phyloP scores from a whole-genome alignment of 2,797 vertebrate species.

The Sebastes steindachneri region DNA sequence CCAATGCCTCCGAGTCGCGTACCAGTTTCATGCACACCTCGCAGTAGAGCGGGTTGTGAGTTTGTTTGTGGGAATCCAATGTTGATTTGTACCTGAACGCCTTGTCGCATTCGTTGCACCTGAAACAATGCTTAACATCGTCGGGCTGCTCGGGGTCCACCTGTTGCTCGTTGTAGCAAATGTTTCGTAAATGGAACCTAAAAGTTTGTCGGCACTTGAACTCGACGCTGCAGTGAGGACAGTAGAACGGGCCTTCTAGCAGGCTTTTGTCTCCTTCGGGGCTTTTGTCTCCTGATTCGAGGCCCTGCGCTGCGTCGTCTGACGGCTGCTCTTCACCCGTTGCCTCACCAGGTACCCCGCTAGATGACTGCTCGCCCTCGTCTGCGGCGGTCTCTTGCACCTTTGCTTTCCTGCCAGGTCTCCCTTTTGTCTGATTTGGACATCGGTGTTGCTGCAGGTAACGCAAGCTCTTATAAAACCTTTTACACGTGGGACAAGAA shows the following conservation, averaged over 20 bases:
- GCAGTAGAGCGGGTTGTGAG: slow-evolving; percentile 81
- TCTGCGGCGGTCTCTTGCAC: background rate
- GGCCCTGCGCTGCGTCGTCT: slow-evolving; percentile 35
- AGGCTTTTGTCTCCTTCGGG: slow-evolving; percentile 50
- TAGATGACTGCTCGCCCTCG: slow-evolving; percentile 45
- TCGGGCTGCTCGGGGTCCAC: slow-evolving; percentile 74
- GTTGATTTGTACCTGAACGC: slow-evolving; percentile 79
- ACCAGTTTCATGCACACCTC: slow-evolving; percentile 80
- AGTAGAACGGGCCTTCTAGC: slow-evolving; percentile 70
- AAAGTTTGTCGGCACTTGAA: slow-evolving; percentile 81
- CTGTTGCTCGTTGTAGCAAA: slow-evolving; percentile 79
- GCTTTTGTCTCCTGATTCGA: slow-evolving; percentile 25
- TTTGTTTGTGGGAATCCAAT: slow-evolving; percentile 78
- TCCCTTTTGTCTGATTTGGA: slow-evolving; percentile 23
- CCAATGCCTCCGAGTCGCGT: slow-evolving; percentile 70
- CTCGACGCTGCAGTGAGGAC: slow-evolving; percentile 77
- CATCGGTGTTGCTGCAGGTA: slow-evolving; percentile 76
- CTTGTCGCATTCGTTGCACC: slow-evolving; percentile 76
- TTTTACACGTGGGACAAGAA: slow-evolving; percentile 64
- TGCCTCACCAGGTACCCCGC: background rate
- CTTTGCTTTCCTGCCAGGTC: slow-evolving; percentile 30
- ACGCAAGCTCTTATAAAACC: slow-evolving; percentile 66
- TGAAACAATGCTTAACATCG: slow-evolving; percentile 71
- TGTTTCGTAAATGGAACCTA: slow-evolving; percentile 75
- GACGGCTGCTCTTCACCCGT: slow-evolving; percentile 26